Evolutionary conservation across 35 echinoderm and acorn worm genomes (phyloP), one percentile per base, ranked within the genome.

Genomic region (Eucidaris tribuloides): DNA sequence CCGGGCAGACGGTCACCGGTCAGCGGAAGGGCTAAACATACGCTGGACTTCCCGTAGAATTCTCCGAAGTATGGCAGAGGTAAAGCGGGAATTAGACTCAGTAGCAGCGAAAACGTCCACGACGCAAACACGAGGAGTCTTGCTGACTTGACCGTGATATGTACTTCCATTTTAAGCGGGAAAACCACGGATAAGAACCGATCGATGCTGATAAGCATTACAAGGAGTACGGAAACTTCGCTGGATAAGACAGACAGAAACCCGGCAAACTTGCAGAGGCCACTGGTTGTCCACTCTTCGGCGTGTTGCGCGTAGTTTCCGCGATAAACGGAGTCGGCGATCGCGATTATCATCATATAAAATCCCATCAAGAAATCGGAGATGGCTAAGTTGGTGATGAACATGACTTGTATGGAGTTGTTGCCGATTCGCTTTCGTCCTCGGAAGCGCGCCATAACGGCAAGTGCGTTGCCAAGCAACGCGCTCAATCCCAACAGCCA

Each of bases 131-230:
- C 68, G 14, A 74, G 36, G 68, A 74, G 29, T 33, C 37, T 25
- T 15, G 68, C 68, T 25, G 68, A 44, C 40, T 22, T 27, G 0
- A 24, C 1, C 4, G 34, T 74, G 34, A 74, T 33, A 44, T 74
- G 68, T 17, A 74, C 14, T 74, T 74, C 68, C 5, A 24, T 74
- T 44, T 74, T 74, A 0, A 74, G 41, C 35, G 68, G 68, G 41
- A 74, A 74, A 33, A 74, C 68, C 15, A 74, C 68, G 3, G 68
- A 74, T 9, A 74, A 40, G 7, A 74, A 74, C 29, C 68, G 34
- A 74, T 74, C 68, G 4, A 74, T 74, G 7, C 68, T 74, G 41
- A 74, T 74, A 36, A 74, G 68, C 68, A 74, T 74, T 33, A 74
- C 35, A 23, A 74, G 68, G 5, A 74, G 41, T 13, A 74, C 68